A percentile compares a stretch with the other conserved stretches of the same genome.
These are phyloP conservation scores for Sepioteuthis lessoniana DNA, from an alignment of 2,888 invertebrate species.

Conservation along the genomic window DNA sequence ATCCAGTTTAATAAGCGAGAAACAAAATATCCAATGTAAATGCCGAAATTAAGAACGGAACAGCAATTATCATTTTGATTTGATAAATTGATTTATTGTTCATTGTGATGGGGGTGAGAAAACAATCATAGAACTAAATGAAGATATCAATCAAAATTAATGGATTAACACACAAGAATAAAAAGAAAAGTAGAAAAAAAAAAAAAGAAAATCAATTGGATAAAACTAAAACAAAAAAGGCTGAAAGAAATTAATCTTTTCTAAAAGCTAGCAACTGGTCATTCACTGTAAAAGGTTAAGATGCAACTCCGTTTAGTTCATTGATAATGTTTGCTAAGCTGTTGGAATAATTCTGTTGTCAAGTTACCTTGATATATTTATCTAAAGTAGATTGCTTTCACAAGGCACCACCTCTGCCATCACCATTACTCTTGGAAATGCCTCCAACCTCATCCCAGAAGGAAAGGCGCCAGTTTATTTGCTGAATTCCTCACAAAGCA, in stretches of 20 bases:
- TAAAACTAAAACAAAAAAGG: background rate
- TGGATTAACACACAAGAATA: background rate
- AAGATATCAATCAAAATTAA: slow-evolving; percentile 23
- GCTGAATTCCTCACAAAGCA: slow-evolving; percentile 20
- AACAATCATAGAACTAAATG: background rate
- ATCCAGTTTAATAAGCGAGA: background rate
- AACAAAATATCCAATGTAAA: background rate
- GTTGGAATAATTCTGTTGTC: background rate
- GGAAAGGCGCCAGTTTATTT: background rate
- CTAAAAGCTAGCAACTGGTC: background rate
- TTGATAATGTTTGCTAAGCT: slow-evolving; percentile 23
- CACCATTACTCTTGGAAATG: background rate
- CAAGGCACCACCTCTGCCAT: background rate
- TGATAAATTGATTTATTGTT: slow-evolving; percentile 33
- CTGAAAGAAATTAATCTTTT: background rate
- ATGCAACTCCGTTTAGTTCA: slow-evolving; percentile 13
- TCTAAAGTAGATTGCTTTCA: slow-evolving; percentile 20
- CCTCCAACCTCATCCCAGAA: background rate
- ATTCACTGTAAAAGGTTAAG: background rate
- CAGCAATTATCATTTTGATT: background rate
- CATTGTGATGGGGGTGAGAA: background rate
- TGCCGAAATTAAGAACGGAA: background rate
- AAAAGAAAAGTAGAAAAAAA: background rate
- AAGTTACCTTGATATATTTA: slow-evolving; percentile 33
- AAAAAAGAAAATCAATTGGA: background rate